Evolutionary conservation across 2,888 invertebrate genomes (phyloP).

Genomic region (Phorcus lineatus): DNA sequence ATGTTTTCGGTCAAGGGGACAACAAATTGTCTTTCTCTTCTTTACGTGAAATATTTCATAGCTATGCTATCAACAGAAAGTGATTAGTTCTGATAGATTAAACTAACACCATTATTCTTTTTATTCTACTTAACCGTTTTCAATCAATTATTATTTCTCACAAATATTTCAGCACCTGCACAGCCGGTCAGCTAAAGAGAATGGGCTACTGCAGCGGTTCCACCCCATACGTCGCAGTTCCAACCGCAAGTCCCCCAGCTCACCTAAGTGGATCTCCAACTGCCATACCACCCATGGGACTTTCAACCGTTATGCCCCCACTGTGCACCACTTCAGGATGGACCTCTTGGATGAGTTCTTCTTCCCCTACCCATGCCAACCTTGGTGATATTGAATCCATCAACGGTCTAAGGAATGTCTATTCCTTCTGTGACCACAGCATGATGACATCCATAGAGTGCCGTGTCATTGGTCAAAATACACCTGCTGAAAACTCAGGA

Average conservation of each 20-base stretch:
- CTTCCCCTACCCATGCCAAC: slow-evolving; percentile 60
- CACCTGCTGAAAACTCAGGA: slow-evolving; percentile 82
- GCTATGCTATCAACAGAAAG: too few relatives aligned
- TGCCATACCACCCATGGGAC: background rate
- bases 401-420: slow-evolving; percentile 47
- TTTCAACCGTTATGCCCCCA: slow-evolving; percentile 31
- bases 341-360: slow-evolving; percentile 85
- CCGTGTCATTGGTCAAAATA: slow-evolving; percentile 82
- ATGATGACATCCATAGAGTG: slow-evolving; percentile 83
- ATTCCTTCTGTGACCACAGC: slow-evolving; percentile 57
- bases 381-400: slow-evolving; percentile 69
- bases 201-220: slow-evolving; percentile 21
- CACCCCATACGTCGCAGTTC: background rate
- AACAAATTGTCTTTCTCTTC: too few relatives aligned
- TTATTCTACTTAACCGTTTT: too few relatives aligned
- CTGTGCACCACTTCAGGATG: slow-evolving; percentile 83
- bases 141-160: too few relatives aligned
- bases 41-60: too few relatives aligned
- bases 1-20: too few relatives aligned
- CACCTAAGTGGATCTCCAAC: slow-evolving; percentile 5
- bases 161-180: slow-evolving; percentile 23
- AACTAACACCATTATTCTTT: background rate
- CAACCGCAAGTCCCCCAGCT: background rate
- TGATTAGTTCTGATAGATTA: background rate
- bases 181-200: slow-evolving; percentile 10